Conservation (phyloP, 1,140 invertebrate species). For the Bactericera cockerelli region DNA sequence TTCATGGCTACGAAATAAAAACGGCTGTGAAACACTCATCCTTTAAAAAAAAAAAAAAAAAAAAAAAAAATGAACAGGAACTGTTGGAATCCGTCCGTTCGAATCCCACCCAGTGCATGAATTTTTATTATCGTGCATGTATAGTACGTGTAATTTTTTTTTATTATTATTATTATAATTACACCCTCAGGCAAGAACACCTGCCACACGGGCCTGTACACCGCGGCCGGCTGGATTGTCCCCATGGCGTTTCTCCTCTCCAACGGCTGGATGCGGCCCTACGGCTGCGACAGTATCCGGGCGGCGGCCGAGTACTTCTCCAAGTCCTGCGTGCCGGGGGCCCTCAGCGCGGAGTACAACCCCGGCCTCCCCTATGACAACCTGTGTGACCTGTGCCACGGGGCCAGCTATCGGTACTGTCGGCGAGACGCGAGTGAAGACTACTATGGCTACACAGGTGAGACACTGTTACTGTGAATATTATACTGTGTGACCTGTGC, state of each 20-base stretch:
- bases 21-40: too few species aligned
- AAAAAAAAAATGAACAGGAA: too few species aligned
- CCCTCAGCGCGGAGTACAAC: conserved; percentile 70
- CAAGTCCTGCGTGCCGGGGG: conserved; percentile 79
- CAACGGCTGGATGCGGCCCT: conserved; percentile 82
- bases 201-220: conserved; percentile 82
- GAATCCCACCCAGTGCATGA: too few species aligned
- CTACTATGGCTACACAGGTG: conserved; percentile 70
- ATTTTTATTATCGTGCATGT: too few species aligned
- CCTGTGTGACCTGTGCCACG: conserved; percentile 87
- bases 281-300: conserved; percentile 75
- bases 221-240: conserved; percentile 86
- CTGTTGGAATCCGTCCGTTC: too few species aligned
- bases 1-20: too few species aligned
- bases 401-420: conserved; percentile 65
- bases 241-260: conserved; percentile 84
- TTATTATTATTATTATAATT: too few species aligned
- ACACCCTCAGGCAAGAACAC: conserved; percentile 49
- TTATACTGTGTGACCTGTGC: too few species aligned
- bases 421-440: conserved; percentile 69
- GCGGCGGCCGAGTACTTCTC: conserved; percentile 86
- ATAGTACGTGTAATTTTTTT: too few species aligned
- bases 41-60: too few species aligned
- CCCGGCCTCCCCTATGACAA: conserved; percentile 67
- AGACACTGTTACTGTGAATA: too few species aligned